Conservation (phyloP, 1,140 invertebrate genomes). For the Bombus ignitus region DNA sequence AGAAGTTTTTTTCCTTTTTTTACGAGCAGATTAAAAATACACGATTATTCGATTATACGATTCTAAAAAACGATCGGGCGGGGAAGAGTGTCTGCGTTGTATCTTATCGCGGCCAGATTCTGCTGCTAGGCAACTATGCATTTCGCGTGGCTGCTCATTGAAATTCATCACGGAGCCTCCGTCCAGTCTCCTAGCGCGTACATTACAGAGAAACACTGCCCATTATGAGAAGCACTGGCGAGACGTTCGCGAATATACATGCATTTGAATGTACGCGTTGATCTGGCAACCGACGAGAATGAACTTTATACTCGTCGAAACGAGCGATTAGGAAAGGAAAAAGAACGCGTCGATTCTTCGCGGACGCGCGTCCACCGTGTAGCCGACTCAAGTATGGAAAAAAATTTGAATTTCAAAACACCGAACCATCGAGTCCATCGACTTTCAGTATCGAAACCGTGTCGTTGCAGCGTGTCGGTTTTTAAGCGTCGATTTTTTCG, state of each 20-base stretch:
- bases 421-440: neutral
- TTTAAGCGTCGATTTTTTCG: no score
- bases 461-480: no score
- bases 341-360: neutral
- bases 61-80: conserved; percentile 31
- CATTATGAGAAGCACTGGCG: conserved; percentile 50
- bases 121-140: conserved; percentile 42
- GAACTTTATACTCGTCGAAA: conserved; percentile 23
- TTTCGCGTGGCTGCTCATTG: conserved; percentile 51
- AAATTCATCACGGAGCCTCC: conserved; percentile 50
- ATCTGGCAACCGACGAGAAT: conserved; percentile 13
- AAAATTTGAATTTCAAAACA: conserved; percentile 16
- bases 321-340: conserved; percentile 12
- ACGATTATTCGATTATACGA: neutral
- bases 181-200: conserved; percentile 37
- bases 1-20: neutral
- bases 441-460: neutral
- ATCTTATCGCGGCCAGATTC: conserved; percentile 36
- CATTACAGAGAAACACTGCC: conserved; percentile 45
- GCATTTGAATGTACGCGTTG: conserved; percentile 40
- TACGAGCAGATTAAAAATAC: neutral
- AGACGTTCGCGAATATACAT: conserved; percentile 32
- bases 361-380: neutral
- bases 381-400: no score
- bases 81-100: neutral